phyloP scores from a whole-genome alignment of 2,888 invertebrate species.

The Oscheius sp. region DNA sequence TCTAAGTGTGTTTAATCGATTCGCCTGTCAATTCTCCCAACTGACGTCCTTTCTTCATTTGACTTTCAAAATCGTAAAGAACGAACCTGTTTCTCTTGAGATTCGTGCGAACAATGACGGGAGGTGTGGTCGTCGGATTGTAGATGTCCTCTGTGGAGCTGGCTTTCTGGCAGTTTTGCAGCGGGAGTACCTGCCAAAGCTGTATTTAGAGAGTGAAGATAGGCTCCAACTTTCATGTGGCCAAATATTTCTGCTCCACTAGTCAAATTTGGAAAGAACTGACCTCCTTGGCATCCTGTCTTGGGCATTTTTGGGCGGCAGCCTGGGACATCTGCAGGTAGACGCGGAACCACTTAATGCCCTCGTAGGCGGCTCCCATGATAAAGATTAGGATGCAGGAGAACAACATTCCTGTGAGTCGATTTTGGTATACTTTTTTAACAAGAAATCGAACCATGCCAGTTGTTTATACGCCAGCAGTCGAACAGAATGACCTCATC shows the following conservation, averaged over 20 bases:
- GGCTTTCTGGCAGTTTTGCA: not conserved
- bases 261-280: not conserved
- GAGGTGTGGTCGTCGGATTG: conserved; percentile 30
- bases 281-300: conserved; percentile 19
- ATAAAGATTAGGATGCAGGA: conserved; percentile 92
- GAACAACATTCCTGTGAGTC: conserved; percentile 79
- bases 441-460: not conserved
- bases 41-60: too few relatives aligned
- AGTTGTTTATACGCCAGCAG: conserved; percentile 67
- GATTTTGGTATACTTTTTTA: too few relatives aligned
- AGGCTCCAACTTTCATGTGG: too few relatives aligned
- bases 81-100: conserved; percentile 8
- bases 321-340: conserved; percentile 57
- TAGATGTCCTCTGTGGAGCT: conserved; percentile 30
- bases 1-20: too few relatives aligned
- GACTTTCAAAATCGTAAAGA: not conserved
- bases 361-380: conserved; percentile 93
- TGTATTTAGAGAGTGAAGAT: not conserved
- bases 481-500: conserved; percentile 71
- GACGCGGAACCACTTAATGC: conserved; percentile 84
- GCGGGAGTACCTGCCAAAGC: conserved; percentile 7
- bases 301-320: conserved; percentile 3
- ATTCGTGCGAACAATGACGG: not conserved
- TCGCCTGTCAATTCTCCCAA: too few relatives aligned
- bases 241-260: not conserved